A percentile compares a stretch with the other conserved stretches of the same genome.
phyloP scores from a whole-genome alignment of 2,113 vertebrate genomes.

The Aleadryas rufinucha region DNA sequence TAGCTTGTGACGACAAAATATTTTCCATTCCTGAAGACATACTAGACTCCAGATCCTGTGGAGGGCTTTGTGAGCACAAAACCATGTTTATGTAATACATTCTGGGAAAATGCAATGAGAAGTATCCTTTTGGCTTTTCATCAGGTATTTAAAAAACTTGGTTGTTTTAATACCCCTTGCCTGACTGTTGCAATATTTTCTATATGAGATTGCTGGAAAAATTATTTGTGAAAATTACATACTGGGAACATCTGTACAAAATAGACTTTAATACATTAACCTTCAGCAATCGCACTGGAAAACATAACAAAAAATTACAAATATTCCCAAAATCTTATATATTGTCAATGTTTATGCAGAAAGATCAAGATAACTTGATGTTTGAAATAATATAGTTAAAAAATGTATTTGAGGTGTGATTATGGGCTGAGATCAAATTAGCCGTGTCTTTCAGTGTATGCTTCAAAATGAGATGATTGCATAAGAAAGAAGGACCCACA shows the following conservation, averaged over 20 bases:
- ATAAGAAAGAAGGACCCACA: not conserved
- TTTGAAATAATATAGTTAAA: not conserved
- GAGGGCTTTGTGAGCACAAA: not conserved
- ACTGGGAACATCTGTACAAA: not conserved
- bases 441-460: not conserved
- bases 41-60: not conserved
- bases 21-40: not conserved
- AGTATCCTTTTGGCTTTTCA: not conserved
- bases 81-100: not conserved
- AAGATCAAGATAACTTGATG: not conserved
- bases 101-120: not conserved
- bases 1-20: not conserved
- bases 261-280: not conserved
- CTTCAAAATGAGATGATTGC: not conserved
- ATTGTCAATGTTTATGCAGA: not conserved
- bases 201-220: not conserved
- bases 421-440: not conserved
- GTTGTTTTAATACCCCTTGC: not conserved
- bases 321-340: not conserved
- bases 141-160: not conserved
- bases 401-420: not conserved
- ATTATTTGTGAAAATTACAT: not conserved
- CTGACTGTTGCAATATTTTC: not conserved
- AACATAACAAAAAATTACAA: not conserved
- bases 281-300: not conserved